phyloP scores from a whole-genome alignment of 2,113 vertebrate species.

The Chelonoidis abingdonii region DNA sequence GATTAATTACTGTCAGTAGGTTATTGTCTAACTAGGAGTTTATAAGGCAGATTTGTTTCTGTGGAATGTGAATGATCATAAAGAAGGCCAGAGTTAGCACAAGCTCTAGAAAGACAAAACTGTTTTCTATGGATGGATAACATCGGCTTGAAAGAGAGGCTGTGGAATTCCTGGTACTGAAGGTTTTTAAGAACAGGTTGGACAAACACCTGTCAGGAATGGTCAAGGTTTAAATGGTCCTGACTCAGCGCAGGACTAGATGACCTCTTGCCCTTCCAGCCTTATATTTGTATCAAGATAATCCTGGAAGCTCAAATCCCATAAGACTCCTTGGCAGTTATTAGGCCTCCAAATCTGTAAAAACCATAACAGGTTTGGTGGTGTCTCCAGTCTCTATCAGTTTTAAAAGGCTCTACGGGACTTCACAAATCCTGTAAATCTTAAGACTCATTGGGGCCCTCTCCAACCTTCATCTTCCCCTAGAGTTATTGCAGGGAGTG shows the following conservation, averaged over 20 bases:
- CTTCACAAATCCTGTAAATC: not conserved
- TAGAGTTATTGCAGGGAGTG: not conserved
- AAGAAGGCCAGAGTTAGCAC: not conserved
- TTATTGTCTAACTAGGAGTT: not conserved
- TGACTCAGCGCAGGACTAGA: too few relatives aligned
- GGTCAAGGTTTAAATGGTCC: too few relatives aligned
- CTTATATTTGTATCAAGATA: too few relatives aligned
- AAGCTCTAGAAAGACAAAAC: accelerated
- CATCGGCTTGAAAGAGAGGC: not conserved
- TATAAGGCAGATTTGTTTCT: not conserved
- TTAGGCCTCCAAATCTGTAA: not conserved
- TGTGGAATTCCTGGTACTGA: not conserved
- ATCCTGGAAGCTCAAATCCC: not conserved
- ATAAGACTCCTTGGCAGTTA: not conserved
- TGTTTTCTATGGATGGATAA: not conserved
- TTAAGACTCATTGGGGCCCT: not conserved
- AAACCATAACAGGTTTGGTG: not conserved
- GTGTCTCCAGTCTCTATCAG: not conserved
- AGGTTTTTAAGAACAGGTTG: not conserved
- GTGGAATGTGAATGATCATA: not conserved
- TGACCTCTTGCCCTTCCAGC: too few relatives aligned
- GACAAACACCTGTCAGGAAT: not conserved
- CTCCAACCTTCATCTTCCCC: not conserved
- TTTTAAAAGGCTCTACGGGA: not conserved
- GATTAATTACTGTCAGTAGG: not conserved